Evolutionary conservation across 2,797 vertebrate species (phyloP).

Genomic region (Sphaeramia orbicularis): DNA sequence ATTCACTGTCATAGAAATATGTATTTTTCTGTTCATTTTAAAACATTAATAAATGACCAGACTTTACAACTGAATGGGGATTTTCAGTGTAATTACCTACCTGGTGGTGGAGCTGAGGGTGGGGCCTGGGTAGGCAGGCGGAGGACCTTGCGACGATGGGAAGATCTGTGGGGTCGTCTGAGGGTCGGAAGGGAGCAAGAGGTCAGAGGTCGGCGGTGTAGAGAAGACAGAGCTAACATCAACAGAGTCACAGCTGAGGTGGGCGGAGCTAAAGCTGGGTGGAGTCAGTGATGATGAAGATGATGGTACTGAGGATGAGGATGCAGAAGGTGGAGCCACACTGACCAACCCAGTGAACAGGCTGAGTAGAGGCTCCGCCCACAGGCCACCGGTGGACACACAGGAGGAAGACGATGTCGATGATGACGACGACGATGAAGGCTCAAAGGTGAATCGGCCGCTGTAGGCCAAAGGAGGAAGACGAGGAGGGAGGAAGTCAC

Average conservation of each 20-base stretch:
- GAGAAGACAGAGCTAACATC: slow-evolving; percentile 76
- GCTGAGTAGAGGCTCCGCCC: slow-evolving; percentile 95
- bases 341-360: slow-evolving; percentile 92
- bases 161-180: slow-evolving; percentile 79
- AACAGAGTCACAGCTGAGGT: slow-evolving; percentile 71
- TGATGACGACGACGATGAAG: background rate
- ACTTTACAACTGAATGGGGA: no score
- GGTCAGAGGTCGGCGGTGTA: slow-evolving; percentile 64
- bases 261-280: slow-evolving; percentile 29
- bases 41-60: no score
- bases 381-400: slow-evolving; percentile 87
- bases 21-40: no score
- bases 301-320: slow-evolving; percentile 76
- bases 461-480: slow-evolving; percentile 93
- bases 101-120: slow-evolving; percentile 72
- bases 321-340: slow-evolving; percentile 74
- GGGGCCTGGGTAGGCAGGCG: slow-evolving; percentile 87
- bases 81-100: no score
- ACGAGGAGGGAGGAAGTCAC: slow-evolving; percentile 56
- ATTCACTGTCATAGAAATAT: no score
- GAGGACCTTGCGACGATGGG: slow-evolving; percentile 81
- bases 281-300: slow-evolving; percentile 62
- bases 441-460: slow-evolving; percentile 94
- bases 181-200: slow-evolving; percentile 79
- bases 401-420: slow-evolving; percentile 56